Base-by-base conservation (phyloP, 2,888 invertebrate genomes). In the Graphium colonna region DNA sequence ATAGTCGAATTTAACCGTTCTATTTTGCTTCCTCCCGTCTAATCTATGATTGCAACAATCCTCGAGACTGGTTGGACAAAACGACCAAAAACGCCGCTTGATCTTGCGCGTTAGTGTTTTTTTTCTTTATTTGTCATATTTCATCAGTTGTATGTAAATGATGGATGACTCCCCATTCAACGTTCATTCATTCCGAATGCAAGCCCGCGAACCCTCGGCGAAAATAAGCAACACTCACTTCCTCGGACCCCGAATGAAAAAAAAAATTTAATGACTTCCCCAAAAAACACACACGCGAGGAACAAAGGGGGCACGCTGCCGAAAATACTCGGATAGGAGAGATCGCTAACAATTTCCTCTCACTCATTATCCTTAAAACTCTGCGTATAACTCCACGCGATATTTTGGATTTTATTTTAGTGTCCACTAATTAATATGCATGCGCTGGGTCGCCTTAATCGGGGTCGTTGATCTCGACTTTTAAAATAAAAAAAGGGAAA, bases 301-400 rank as follows among this genome's bases (percentile, higher is more conserved):
- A 75, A 77, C 81, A 86, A 81, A 75, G 76, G 71, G 71, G 62
- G 65, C 58, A 63, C 67, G 70, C 71, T 67, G 69, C 82, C 83
- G 68, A 85, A 85, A 84, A 80, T 77, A 73, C 70, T 75, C 74
- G 74, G 78, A 80, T 77, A 73, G 71, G 67, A 61, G 71, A 64
- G 63, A 63, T 61, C 74, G 73, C 76, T 81, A 84, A 82, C 84
- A 79, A 79, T 79, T 85, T 86, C 85, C 83, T 77, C 66, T 71
- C 58, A 73, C 69, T 78, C 76, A 77, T 79, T 80, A 75, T 77
- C 67, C 71, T 48, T 40, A 60, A 61, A 61, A 68, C 21, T 28
- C 28, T 53, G 43, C 48, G 53, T 31, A 53, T 44, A 38, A 42
- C 21, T 48, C 38, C 43, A 40, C 5, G 44, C n/a, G 12, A 44